Percentiles rank a stretch among this genome's conserved stretches.
phyloP scores from a whole-genome alignment of 2,113 vertebrate genomes.

The Dipodomys spectabilis region DNA sequence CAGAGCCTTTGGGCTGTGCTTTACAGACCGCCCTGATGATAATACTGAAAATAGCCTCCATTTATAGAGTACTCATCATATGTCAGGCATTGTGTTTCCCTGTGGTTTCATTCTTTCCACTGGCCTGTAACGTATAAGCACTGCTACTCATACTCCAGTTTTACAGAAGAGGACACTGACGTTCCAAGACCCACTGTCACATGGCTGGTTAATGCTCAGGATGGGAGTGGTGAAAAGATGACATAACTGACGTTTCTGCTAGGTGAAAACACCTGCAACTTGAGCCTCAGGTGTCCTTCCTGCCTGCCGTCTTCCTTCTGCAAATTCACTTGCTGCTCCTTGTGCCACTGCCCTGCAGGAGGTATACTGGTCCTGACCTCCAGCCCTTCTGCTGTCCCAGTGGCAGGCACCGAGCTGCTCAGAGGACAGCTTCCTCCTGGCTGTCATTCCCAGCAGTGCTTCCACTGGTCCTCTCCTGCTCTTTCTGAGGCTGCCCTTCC shows the following conservation, averaged over 20 bases:
- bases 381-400: background rate
- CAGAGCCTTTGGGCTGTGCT: background rate
- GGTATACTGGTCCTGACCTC: background rate
- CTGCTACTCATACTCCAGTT: background rate
- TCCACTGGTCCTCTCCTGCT: background rate
- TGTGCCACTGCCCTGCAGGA: background rate
- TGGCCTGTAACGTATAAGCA: background rate
- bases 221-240: background rate
- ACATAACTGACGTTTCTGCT: conserved; percentile 4
- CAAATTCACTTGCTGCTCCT: background rate
- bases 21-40: background rate
- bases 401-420: background rate
- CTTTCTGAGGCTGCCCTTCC: conserved; percentile 35
- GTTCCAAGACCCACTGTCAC: background rate
- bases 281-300: background rate
- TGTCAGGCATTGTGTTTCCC: background rate
- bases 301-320: rapidly evolving
- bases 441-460: too few relatives aligned
- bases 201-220: background rate
- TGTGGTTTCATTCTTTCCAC: background rate
- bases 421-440: background rate
- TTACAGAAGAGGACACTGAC: background rate
- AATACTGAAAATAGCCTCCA: background rate
- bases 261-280: background rate
- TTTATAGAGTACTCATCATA: background rate